phyloP scores from a whole-genome alignment of 2,797 vertebrate species.

The Semaprochilodus insignis region DNA sequence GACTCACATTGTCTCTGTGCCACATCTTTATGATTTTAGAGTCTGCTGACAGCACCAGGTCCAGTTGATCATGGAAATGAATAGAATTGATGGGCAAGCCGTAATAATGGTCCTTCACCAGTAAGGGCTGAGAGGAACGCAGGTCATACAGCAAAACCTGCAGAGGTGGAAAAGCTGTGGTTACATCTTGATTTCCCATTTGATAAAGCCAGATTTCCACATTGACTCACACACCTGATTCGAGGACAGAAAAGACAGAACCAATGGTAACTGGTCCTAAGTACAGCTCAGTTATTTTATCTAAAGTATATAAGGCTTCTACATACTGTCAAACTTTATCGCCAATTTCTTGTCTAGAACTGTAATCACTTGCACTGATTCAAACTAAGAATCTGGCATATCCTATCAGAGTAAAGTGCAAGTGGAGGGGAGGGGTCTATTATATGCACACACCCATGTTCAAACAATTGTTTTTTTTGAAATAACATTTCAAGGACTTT shows the following conservation, averaged over 20 bases:
- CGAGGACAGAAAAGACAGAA: not conserved
- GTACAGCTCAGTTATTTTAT: too few species aligned
- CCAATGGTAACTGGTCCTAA: too few species aligned
- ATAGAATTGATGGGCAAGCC: constrained; percentile 92
- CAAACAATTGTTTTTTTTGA: too few species aligned
- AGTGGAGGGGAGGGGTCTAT: too few species aligned
- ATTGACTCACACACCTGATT: not conserved
- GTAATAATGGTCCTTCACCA: constrained; percentile 96
- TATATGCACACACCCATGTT: too few species aligned
- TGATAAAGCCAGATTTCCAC: not conserved
- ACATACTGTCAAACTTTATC: too few species aligned
- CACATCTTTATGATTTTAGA: constrained; percentile 97
- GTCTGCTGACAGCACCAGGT: constrained; percentile 92
- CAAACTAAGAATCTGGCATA: too few species aligned
- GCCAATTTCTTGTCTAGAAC: too few species aligned
- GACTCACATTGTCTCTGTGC: constrained; percentile 91
- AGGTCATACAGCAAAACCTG: constrained; percentile 94
- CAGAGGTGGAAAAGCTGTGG: not conserved
- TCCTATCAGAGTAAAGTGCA: too few species aligned
- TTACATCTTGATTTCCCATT: not conserved
- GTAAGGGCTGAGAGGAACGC: constrained; percentile 89
- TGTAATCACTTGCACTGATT: too few species aligned
- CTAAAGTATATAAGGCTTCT: too few species aligned
- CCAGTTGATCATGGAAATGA: constrained; percentile 87
- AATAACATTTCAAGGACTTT: too few species aligned